phyloP scores from a whole-genome alignment of 2,888 invertebrate species.

The Papilio gigon region DNA sequence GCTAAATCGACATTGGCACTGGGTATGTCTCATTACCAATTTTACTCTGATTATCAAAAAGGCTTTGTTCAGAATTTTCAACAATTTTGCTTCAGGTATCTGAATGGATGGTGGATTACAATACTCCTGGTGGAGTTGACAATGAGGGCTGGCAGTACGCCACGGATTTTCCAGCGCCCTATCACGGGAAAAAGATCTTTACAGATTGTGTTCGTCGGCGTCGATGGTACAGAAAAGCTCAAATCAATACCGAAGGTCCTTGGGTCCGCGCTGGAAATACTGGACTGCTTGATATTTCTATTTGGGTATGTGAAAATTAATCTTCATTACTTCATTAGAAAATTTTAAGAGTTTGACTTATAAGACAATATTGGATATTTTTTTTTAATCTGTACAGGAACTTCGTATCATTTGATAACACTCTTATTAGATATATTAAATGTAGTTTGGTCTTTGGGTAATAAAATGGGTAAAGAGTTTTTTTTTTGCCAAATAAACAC shows the following conservation, averaged over 20 bases:
- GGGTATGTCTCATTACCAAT: constrained; percentile 80
- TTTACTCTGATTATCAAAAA: not conserved
- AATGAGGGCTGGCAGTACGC: constrained; percentile 98
- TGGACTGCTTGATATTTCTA: constrained; percentile 89
- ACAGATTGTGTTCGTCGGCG: constrained; percentile 94
- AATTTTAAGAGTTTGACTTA: no score
- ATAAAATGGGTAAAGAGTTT: no score
- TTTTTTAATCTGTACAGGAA: no score
- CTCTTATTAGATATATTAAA: no score
- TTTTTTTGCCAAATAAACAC: no score
- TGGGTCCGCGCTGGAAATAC: constrained; percentile 95
- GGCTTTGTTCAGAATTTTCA: not conserved
- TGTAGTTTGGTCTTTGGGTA: no score
- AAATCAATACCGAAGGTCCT: constrained; percentile 91
- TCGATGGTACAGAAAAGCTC: constrained; percentile 92
- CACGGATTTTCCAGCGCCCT: constrained; percentile 93
- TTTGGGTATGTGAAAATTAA: constrained; percentile 82
- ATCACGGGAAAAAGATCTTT: constrained; percentile 92
- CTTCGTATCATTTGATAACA: no score
- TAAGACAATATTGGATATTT: no score
- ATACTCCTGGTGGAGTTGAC: constrained; percentile 94
- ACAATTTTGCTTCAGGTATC: constrained; percentile 80
- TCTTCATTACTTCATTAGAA: no score
- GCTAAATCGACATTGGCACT: constrained; percentile 93
- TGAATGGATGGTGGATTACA: constrained; percentile 96